Evolutionary conservation across 2,113 vertebrate species (phyloP).

Genomic region (Phasianus colchicus): DNA sequence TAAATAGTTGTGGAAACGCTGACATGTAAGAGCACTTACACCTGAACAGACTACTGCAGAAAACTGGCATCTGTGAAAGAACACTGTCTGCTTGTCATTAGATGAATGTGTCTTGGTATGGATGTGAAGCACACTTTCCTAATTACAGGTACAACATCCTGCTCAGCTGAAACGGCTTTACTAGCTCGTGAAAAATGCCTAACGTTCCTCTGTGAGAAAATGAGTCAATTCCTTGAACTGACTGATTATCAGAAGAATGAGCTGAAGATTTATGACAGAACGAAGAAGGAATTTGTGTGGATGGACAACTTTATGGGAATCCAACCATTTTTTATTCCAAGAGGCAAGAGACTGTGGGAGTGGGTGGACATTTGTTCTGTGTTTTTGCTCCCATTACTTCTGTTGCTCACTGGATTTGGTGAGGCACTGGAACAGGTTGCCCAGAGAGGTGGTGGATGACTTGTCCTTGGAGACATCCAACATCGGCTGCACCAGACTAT

Average conservation of each 20-base stretch:
- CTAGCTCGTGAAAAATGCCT: constrained; percentile 87
- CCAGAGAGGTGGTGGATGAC: no score
- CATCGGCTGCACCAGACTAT: no score
- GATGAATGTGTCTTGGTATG: background rate
- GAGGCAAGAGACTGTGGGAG: constrained; percentile 80
- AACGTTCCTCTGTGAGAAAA: constrained; percentile 82
- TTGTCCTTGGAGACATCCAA: no score
- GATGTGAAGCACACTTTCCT: constrained; percentile 3
- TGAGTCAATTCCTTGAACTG: constrained; percentile 80
- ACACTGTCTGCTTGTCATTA: background rate
- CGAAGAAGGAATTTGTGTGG: constrained; percentile 82
- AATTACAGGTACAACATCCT: constrained; percentile 86
- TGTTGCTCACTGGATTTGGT: background rate
- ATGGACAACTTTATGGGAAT: constrained; percentile 89
- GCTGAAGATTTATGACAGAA: constrained; percentile 87
- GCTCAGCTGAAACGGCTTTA: constrained; percentile 77
- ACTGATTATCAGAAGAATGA: constrained; percentile 83
- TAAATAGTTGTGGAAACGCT: background rate
- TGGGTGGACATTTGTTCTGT: background rate
- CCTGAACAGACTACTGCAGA: background rate
- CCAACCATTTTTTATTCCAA: constrained; percentile 92
- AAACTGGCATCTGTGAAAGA: background rate
- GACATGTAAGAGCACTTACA: background rate
- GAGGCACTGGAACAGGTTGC: no score
- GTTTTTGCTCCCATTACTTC: background rate